Evolutionary conservation across 1,140 invertebrate species (phyloP).

Genomic region (Platyura marginata): DNA sequence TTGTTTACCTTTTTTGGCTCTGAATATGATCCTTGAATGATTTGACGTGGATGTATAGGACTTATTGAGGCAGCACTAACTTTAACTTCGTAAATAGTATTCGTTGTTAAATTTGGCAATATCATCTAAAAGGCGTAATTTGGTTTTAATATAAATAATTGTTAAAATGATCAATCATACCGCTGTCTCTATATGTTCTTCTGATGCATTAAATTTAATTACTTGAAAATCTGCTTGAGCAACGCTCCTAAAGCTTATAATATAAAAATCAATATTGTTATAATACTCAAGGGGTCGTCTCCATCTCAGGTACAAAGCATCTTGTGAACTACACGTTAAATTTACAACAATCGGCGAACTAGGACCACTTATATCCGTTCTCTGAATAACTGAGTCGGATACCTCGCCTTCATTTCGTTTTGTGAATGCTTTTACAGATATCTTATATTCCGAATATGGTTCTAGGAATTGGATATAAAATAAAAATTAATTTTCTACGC

Average conservation of each 20-base stretch:
- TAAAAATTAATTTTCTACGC: too few species aligned
- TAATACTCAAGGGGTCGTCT: conserved; percentile 49
- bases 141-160: too few species aligned
- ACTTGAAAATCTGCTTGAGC: conserved; percentile 37
- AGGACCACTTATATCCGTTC: conserved; percentile 66
- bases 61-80: conserved; percentile 51
- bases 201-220: conserved; percentile 36
- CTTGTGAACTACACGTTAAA: conserved; percentile 57
- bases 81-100: conserved; percentile 55
- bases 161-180: conserved; percentile 22
- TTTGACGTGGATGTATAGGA: conserved; percentile 36
- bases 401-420: conserved; percentile 50
- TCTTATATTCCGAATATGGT: conserved; percentile 64
- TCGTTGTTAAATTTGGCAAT: conserved; percentile 52
- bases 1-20: conserved; percentile 36
- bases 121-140: conserved; percentile 36
- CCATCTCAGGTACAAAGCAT: conserved; percentile 66
- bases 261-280: conserved; percentile 62
- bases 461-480: conserved; percentile 28
- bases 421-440: conserved; percentile 67
- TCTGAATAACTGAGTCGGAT: conserved; percentile 48
- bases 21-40: conserved; percentile 47
- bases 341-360: conserved; percentile 61
- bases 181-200: conserved; percentile 36
- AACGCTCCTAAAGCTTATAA: conserved; percentile 46